phyloP scores from a whole-genome alignment of 64 coral and sea anemone genomes.

The Montipora foliosa region DNA sequence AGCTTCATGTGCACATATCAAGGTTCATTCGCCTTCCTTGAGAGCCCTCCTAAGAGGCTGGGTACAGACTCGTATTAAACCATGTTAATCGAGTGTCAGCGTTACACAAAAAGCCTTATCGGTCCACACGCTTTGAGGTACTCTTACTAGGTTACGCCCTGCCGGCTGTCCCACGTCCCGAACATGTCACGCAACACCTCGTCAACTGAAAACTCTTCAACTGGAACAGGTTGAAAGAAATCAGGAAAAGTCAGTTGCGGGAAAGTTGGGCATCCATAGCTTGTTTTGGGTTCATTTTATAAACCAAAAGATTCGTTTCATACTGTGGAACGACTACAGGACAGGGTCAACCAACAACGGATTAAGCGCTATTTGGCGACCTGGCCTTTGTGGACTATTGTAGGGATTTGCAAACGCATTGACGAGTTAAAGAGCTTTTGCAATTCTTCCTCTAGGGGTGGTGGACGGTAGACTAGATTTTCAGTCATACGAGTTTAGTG shows the following conservation, averaged over 20 bases:
- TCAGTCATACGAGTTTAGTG: too few relatives aligned
- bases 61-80: constrained; percentile 69
- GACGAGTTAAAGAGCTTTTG: constrained; percentile 64
- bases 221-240: constrained; percentile 75
- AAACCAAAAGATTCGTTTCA: constrained; percentile 69
- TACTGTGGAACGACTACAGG: constrained; percentile 61
- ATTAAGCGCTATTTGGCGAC: constrained; percentile 55
- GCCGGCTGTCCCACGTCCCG: constrained; percentile 52
- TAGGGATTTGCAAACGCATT: constrained; percentile 42
- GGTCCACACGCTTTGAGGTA: constrained; percentile 38
- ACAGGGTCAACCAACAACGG: constrained; percentile 78
- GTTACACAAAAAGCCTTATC: constrained; percentile 71
- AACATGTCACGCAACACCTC: constrained; percentile 61
- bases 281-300: constrained; percentile 79
- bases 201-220: constrained; percentile 63
- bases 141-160: constrained; percentile 73
- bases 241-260: constrained; percentile 45
- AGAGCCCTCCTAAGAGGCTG: constrained; percentile 71
- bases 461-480: constrained; percentile 29
- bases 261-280: constrained; percentile 71
- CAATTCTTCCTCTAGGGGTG: constrained; percentile 52
- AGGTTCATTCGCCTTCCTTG: constrained; percentile 59
- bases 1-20: neutral
- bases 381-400: neutral
- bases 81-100: constrained; percentile 70